These are phyloP conservation scores for Lathamus discolor DNA, from an alignment of 2,113 vertebrate species.

Conservation along the genomic window DNA sequence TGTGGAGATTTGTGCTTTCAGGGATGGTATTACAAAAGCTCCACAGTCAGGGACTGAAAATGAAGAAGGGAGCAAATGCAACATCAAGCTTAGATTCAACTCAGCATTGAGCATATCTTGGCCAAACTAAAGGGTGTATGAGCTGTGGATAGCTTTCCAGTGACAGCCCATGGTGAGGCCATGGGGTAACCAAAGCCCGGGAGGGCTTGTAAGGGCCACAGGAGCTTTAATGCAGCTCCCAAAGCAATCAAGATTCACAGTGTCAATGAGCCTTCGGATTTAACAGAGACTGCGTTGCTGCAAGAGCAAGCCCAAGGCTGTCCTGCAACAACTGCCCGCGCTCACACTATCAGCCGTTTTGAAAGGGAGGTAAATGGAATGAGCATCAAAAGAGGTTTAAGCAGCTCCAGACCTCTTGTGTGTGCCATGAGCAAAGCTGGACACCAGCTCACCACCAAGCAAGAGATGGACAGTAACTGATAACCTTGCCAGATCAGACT, in stretches of 20 bases:
- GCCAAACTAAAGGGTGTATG: fast-evolving
- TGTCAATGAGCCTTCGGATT: neutral
- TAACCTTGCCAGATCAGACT: neutral
- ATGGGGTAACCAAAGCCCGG: neutral
- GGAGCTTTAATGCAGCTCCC: neutral
- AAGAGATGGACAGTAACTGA: neutral
- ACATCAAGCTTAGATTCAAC: neutral
- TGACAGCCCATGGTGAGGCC: fast-evolving
- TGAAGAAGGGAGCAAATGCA: neutral
- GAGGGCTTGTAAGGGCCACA: neutral
- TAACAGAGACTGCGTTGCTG: neutral
- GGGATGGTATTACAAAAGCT: neutral
- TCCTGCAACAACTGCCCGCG: neutral
- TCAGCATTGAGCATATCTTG: fast-evolving
- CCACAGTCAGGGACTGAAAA: neutral
- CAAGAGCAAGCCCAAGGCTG: neutral
- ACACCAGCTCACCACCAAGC: neutral
- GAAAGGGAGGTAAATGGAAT: fast-evolving
- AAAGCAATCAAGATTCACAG: fast-evolving
- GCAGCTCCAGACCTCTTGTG: fast-evolving
- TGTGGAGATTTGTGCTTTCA: neutral
- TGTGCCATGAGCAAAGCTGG: neutral
- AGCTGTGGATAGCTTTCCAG: neutral
- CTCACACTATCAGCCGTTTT: neutral
- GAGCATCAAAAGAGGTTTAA: neutral